A percentile compares a stretch with the other conserved stretches of the same genome.
phyloP scores from a whole-genome alignment of 2,113 vertebrate genomes.

The Pollachius pollachius region DNA sequence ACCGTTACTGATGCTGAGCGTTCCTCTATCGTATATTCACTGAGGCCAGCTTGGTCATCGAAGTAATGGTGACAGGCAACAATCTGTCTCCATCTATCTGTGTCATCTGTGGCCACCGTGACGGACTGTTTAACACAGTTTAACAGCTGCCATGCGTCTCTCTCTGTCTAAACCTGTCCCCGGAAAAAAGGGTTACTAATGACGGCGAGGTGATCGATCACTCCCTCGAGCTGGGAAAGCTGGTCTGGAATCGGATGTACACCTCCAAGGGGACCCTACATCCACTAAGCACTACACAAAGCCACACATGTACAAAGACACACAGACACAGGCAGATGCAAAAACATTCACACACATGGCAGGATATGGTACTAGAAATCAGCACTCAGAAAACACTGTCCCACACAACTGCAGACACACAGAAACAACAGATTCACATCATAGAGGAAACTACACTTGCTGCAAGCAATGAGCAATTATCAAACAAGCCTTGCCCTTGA shows the following conservation, averaged over 20 bases:
- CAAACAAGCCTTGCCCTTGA: neutral
- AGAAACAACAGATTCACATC: slow-evolving; percentile 7
- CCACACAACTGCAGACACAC: slow-evolving; percentile 9
- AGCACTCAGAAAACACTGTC: neutral
- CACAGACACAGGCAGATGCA: no score
- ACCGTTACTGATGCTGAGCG: neutral
- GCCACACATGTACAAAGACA: neutral
- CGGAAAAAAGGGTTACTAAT: slow-evolving; percentile 40
- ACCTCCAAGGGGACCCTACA: neutral
- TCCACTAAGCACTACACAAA: neutral
- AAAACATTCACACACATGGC: neutral
- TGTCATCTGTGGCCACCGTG: slow-evolving; percentile 34
- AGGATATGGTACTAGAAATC: no score
- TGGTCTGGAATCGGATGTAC: slow-evolving; percentile 30
- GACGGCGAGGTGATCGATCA: slow-evolving; percentile 41
- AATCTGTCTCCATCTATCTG: slow-evolving; percentile 28
- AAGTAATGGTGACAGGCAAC: slow-evolving; percentile 45
- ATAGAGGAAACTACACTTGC: slow-evolving; percentile 16
- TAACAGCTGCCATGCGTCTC: slow-evolving; percentile 29
- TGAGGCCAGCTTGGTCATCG: slow-evolving; percentile 33
- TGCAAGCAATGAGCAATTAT: slow-evolving; percentile 19
- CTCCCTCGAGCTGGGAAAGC: slow-evolving; percentile 21
- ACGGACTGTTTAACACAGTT: slow-evolving; percentile 47
- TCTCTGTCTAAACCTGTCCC: slow-evolving; percentile 37
- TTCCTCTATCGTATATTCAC: no score